Conservation (phyloP, 2,113 vertebrate genomes). For the Paralichthys olivaceus region DNA sequence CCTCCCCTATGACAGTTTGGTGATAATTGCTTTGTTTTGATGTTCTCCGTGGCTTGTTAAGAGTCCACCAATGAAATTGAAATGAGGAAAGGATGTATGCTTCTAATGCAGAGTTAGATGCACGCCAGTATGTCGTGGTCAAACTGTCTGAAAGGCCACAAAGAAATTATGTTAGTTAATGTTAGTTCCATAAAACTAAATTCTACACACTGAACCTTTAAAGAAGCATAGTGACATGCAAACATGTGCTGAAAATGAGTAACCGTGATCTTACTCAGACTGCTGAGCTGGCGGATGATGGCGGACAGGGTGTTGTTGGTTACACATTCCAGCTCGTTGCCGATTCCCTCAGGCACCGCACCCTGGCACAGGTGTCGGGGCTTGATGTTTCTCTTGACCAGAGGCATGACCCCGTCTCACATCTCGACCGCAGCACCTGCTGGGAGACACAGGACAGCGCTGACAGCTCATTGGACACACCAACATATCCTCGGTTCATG, state of each 20-base stretch:
- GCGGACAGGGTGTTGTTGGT: slow-evolving; percentile 89
- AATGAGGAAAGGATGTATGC: background rate
- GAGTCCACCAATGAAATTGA: background rate
- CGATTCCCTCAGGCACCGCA: slow-evolving; percentile 89
- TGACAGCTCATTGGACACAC: slow-evolving; percentile 4
- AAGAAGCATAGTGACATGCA: background rate
- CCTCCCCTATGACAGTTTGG: background rate
- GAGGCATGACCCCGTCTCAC: slow-evolving; percentile 87
- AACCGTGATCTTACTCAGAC: slow-evolving; percentile 87
- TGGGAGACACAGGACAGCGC: slow-evolving; percentile 11
- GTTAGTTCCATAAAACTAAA: too few relatives aligned
- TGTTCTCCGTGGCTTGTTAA: background rate
- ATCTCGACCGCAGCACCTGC: slow-evolving; percentile 39
- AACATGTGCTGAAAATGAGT: background rate
- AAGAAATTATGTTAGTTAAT: too few relatives aligned
- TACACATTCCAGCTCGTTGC: slow-evolving; percentile 89
- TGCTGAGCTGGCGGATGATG: slow-evolving; percentile 96
- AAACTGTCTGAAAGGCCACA: too few relatives aligned
- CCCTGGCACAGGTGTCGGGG: slow-evolving; percentile 91
- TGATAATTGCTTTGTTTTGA: background rate
- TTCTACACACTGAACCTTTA: background rate
- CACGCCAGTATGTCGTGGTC: background rate
- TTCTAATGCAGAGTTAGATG: background rate
- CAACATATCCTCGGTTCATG: background rate
- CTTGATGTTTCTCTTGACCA: slow-evolving; percentile 95